Percentiles rank a stretch among this genome's conserved stretches.
phyloP scores from a whole-genome alignment of 2,113 vertebrate genomes.

The Deroptyus accipitrinus region DNA sequence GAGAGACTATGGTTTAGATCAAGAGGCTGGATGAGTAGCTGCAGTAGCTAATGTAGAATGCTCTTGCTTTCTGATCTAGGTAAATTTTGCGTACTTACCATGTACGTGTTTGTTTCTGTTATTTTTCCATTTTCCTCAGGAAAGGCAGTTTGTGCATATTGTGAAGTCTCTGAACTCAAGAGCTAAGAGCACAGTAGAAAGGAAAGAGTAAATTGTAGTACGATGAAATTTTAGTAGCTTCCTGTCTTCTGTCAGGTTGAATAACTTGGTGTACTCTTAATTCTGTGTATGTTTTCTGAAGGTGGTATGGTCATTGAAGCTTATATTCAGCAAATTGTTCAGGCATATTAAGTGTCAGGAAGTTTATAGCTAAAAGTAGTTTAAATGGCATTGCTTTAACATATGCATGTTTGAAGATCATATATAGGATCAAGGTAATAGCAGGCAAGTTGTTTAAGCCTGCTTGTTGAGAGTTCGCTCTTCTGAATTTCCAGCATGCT shows the following conservation, averaged over 20 bases:
- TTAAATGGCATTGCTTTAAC: neutral
- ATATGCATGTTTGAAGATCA: neutral
- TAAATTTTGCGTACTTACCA: neutral
- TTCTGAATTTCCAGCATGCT: neutral
- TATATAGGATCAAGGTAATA: neutral
- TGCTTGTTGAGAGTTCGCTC: neutral
- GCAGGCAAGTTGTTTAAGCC: neutral
- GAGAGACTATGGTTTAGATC: neutral
- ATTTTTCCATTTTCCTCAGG: neutral
- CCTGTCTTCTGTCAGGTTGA: neutral
- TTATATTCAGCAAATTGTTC: neutral
- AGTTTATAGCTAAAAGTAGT: neutral
- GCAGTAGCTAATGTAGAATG: neutral
- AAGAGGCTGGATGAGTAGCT: neutral
- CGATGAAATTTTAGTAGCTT: neutral
- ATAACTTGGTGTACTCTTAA: neutral
- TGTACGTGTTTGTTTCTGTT: neutral
- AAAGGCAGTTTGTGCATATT: neutral
- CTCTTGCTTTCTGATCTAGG: neutral
- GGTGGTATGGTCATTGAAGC: neutral
- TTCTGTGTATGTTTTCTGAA: neutral
- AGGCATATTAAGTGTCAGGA: neutral
- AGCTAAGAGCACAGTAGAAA: neutral
- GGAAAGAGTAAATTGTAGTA: neutral
- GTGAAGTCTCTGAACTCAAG: neutral